Conservation (phyloP, 2,113 vertebrate genomes). For the Varanus komodoensis region DNA sequence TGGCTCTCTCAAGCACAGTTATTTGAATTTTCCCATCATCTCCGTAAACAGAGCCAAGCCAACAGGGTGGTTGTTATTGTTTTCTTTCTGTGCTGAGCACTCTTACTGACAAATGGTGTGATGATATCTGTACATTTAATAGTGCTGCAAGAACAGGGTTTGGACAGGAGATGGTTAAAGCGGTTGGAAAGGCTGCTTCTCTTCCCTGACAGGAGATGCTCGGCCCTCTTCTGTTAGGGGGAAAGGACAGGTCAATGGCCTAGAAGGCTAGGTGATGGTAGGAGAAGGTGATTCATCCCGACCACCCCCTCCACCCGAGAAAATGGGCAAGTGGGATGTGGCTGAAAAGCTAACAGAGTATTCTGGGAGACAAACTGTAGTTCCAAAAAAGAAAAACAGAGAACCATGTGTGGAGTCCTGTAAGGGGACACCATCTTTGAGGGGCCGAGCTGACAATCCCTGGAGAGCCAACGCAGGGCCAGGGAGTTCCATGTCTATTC, state of each 20-base stretch:
- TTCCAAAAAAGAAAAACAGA: neutral
- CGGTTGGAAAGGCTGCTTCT: neutral
- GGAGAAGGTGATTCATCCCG: neutral
- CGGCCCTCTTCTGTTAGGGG: neutral
- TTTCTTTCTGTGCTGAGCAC: neutral
- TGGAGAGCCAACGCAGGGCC: neutral
- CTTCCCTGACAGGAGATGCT: too few species aligned
- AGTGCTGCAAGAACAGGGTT: neutral
- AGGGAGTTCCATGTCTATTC: neutral
- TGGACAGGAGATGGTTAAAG: neutral
- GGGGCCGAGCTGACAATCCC: neutral
- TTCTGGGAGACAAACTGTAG: neutral
- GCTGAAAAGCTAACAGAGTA: neutral
- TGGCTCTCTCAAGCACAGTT: neutral
- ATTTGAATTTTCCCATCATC: neutral
- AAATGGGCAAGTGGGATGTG: neutral
- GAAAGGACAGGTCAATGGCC: neutral
- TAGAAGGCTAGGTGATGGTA: neutral
- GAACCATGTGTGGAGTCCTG: neutral
- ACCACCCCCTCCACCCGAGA: neutral
- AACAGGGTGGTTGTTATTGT: neutral
- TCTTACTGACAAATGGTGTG: neutral
- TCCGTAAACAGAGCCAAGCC: neutral
- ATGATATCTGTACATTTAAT: neutral
- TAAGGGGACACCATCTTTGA: neutral